Percentiles rank a stretch among this genome's conserved stretches.
phyloP scores from a whole-genome alignment of 2,888 invertebrate species.

The Scelioninae gen. 1 region DNA sequence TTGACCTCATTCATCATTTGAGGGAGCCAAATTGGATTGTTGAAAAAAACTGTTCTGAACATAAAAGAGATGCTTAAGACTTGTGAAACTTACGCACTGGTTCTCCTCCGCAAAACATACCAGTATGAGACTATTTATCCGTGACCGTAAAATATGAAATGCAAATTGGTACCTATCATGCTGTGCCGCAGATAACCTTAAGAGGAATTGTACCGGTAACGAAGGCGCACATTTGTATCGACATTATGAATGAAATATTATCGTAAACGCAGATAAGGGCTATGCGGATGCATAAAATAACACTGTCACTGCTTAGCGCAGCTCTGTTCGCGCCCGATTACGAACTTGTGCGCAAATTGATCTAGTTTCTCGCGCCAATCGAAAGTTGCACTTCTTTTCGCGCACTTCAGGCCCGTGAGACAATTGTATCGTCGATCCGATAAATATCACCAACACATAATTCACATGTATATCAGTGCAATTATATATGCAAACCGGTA shows the following conservation, averaged over 20 bases:
- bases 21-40: not conserved
- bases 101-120: constrained; percentile 5
- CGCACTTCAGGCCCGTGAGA: constrained; percentile 51
- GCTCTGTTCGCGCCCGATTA: constrained; percentile 44
- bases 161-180: constrained; percentile 64
- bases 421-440: too few relatives aligned
- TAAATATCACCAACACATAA: too few relatives aligned
- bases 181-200: constrained; percentile 57
- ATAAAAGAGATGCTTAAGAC: constrained; percentile 13
- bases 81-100: constrained; percentile 23
- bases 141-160: constrained; percentile 65
- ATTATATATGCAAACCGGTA: too few relatives aligned
- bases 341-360: constrained; percentile 58
- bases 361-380: constrained; percentile 64
- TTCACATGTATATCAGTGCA: too few relatives aligned
- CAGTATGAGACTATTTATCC: constrained; percentile 49
- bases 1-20: too few relatives aligned
- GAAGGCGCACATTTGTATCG: constrained; percentile 68
- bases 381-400: constrained; percentile 65
- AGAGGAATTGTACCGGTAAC: constrained; percentile 64
- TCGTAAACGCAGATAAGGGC: constrained; percentile 61
- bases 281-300: constrained; percentile 64
- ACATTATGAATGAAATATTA: constrained; percentile 69
- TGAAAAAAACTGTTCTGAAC: not conserved
- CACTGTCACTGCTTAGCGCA: constrained; percentile 41